A percentile compares a stretch with the other conserved stretches of the same genome.
phyloP scores from a whole-genome alignment of 2,113 vertebrate genomes.

The Elachura formosa region DNA sequence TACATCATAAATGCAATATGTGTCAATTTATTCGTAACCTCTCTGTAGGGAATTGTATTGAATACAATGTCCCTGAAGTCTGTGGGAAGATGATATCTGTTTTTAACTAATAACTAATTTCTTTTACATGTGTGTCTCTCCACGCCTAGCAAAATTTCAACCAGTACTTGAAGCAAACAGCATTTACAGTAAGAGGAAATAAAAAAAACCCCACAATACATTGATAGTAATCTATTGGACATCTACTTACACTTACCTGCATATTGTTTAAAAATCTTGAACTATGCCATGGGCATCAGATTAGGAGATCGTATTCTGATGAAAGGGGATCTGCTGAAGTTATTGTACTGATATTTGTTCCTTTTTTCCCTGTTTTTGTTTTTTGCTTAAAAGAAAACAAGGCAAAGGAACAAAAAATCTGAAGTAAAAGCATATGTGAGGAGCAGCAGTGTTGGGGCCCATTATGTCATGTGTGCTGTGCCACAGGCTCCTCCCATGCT shows the following conservation, averaged over 20 bases:
- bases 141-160: background rate
- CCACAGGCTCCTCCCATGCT: background rate
- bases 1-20: background rate
- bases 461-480: background rate
- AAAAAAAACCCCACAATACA: accelerated
- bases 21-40: background rate
- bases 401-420: accelerated
- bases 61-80: background rate
- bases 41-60: background rate
- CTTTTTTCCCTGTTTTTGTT: accelerated
- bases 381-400: background rate
- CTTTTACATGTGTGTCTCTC: background rate
- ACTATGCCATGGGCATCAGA: background rate
- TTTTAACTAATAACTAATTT: background rate
- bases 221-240: background rate
- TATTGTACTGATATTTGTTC: background rate
- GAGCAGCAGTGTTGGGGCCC: accelerated
- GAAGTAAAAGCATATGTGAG: background rate
- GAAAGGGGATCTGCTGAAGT: background rate
- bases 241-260: background rate
- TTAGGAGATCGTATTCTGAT: background rate
- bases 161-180: background rate
- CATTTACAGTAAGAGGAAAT: background rate
- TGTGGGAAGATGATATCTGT: background rate
- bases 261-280: background rate